A percentile compares a stretch with the other conserved stretches of the same genome.
Evolutionary conservation across 1,140 invertebrate species (phyloP).

Genomic region (Mactra quadrangularis): DNA sequence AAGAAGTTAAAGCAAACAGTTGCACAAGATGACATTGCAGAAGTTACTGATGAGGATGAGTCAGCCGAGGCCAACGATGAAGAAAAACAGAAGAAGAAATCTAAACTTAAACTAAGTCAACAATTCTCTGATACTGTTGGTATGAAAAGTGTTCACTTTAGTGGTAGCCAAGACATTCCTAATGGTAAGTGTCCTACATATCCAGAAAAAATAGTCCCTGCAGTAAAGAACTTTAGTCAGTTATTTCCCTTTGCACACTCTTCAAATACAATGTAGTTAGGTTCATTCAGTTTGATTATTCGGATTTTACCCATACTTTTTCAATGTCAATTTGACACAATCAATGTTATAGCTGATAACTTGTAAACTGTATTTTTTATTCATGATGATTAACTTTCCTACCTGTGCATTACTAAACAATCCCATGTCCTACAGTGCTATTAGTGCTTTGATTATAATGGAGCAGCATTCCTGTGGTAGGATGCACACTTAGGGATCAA

Average conservation of each 20-base stretch:
- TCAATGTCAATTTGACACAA: too few relatives aligned
- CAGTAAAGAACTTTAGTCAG: too few relatives aligned
- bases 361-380: too few relatives aligned
- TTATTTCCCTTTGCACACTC: too few relatives aligned
- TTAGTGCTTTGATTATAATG: too few relatives aligned
- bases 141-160: slow-evolving; percentile 84
- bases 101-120: slow-evolving; percentile 79
- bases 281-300: not conserved
- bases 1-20: slow-evolving; percentile 70
- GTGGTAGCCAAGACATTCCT: slow-evolving; percentile 80
- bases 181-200: slow-evolving; percentile 48
- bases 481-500: too few relatives aligned
- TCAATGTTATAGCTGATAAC: not conserved
- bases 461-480: too few relatives aligned
- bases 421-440: too few relatives aligned
- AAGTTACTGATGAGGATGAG: slow-evolving; percentile 80
- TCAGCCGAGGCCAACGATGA: slow-evolving; percentile 76
- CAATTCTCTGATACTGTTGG: slow-evolving; percentile 84
- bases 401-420: too few relatives aligned
- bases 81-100: slow-evolving; percentile 62
- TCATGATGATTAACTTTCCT: too few relatives aligned
- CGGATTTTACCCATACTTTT: too few relatives aligned
- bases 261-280: not conserved
- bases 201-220: too few relatives aligned
- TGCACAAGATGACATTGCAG: slow-evolving; percentile 59